Conservation (phyloP, 2,888 invertebrate species). For the Hyles lineata region DNA sequence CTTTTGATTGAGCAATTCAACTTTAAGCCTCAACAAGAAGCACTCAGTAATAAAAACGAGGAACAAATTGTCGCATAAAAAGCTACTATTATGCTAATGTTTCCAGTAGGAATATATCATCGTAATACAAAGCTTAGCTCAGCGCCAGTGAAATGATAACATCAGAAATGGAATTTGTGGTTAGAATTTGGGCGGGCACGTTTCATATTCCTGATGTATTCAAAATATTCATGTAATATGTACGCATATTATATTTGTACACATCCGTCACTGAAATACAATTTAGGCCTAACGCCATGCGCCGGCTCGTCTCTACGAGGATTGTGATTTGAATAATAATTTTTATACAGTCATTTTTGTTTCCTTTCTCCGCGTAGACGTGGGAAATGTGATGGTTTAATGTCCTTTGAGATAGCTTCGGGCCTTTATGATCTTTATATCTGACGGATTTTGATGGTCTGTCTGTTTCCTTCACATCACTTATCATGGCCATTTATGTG, state of each 20-base stretch:
- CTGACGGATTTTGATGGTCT: constrained; percentile 43
- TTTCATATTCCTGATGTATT: constrained; percentile 35
- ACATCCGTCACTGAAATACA: constrained; percentile 77
- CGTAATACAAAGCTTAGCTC: constrained; percentile 7
- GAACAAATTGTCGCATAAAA: neutral
- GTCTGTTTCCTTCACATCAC: constrained; percentile 39
- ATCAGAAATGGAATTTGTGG: constrained; percentile 13
- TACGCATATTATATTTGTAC: constrained; percentile 41
- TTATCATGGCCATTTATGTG: neutral
- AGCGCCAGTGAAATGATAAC: neutral
- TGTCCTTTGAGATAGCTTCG: constrained; percentile 67
- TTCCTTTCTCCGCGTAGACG: constrained; percentile 79
- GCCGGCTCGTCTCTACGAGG: constrained; percentile 66
- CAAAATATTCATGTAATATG: constrained; percentile 53
- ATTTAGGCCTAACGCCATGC: constrained; percentile 78
- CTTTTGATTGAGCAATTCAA: neutral
- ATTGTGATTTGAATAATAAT: constrained; percentile 84
- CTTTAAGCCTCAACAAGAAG: neutral
- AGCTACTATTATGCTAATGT: neutral
- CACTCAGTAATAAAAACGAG: neutral
- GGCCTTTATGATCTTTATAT: constrained; percentile 53
- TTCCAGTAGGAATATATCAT: constrained; percentile 8
- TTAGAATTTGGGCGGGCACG: constrained; percentile 24
- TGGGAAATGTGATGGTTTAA: constrained; percentile 79
- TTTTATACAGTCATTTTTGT: constrained; percentile 79